These are phyloP conservation scores for Xenus cinereus DNA, from an alignment of 2,113 vertebrate species.

Conservation along the genomic window DNA sequence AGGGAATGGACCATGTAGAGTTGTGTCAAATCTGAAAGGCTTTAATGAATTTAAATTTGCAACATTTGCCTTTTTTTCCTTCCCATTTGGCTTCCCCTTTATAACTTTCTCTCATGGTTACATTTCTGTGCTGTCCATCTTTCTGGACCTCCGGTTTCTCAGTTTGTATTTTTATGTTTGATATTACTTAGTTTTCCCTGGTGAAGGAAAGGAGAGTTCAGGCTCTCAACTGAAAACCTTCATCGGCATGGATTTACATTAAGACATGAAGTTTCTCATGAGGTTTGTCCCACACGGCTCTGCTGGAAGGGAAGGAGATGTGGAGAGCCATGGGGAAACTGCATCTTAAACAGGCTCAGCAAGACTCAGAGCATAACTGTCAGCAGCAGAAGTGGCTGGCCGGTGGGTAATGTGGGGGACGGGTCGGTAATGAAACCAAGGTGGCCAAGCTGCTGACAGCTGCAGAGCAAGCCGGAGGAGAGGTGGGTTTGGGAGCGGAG, in stretches of 20 bases:
- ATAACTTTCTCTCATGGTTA: background rate
- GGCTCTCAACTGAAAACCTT: background rate
- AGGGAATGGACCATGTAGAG: background rate
- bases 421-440: conserved; percentile 46
- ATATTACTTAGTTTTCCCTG: background rate
- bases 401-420: too few species aligned
- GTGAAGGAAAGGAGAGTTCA: background rate
- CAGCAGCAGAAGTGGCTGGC: conserved; percentile 57
- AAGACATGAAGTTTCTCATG: background rate
- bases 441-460: conserved; percentile 56
- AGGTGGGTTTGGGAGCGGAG: conserved; percentile 36
- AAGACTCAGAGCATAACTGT: conserved; percentile 39
- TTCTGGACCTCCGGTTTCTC: background rate
- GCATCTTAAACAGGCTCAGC: background rate
- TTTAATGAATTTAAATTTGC: background rate
- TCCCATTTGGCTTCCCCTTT: background rate
- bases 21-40: background rate
- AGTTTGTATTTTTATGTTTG: background rate
- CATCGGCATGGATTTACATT: rapidly evolving
- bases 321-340: background rate
- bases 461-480: conserved; percentile 24
- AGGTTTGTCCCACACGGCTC: background rate
- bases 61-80: background rate
- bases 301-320: background rate
- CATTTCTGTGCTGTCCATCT: rapidly evolving